These are phyloP conservation scores for Sarcoramphus papa DNA, from an alignment of 2,797 vertebrate species.

Conservation along the genomic window DNA sequence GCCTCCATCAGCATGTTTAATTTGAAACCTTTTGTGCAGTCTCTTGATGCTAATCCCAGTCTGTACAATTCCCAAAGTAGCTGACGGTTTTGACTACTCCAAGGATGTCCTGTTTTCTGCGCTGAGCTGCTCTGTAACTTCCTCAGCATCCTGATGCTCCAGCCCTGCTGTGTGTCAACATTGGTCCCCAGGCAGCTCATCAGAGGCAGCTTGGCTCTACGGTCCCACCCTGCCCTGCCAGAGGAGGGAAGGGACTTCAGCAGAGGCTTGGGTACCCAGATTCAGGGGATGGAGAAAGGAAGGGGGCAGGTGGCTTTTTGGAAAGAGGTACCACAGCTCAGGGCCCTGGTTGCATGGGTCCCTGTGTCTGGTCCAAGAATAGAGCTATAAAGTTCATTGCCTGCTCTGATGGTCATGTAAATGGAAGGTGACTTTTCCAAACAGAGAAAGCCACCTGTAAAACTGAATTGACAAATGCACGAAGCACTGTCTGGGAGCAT, in stretches of 20 bases:
- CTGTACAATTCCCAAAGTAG: not conserved
- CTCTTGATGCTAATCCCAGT: not conserved
- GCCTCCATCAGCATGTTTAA: not conserved
- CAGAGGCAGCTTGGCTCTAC: not conserved
- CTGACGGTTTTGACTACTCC: not conserved
- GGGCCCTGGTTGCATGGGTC: not conserved
- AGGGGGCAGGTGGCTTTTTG: not conserved
- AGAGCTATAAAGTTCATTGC: not conserved
- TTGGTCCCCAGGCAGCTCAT: not conserved
- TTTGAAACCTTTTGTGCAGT: not conserved
- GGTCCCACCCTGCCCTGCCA: not conserved
- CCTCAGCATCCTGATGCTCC: not conserved
- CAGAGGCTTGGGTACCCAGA: not conserved
- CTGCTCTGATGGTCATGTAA: not conserved
- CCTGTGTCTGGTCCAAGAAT: not conserved
- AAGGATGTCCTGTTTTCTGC: not conserved
- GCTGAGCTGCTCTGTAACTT: not conserved
- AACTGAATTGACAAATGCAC: not conserved
- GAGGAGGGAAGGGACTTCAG: not conserved
- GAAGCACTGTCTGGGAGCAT: no score
- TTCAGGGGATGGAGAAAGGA: not conserved
- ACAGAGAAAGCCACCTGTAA: not conserved
- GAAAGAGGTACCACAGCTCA: not conserved
- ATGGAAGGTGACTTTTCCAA: not conserved
- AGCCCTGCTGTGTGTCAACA: fast-evolving